Evolutionary conservation across 2,113 vertebrate genomes (phyloP).

Genomic region (Meriones unguiculatus): DNA sequence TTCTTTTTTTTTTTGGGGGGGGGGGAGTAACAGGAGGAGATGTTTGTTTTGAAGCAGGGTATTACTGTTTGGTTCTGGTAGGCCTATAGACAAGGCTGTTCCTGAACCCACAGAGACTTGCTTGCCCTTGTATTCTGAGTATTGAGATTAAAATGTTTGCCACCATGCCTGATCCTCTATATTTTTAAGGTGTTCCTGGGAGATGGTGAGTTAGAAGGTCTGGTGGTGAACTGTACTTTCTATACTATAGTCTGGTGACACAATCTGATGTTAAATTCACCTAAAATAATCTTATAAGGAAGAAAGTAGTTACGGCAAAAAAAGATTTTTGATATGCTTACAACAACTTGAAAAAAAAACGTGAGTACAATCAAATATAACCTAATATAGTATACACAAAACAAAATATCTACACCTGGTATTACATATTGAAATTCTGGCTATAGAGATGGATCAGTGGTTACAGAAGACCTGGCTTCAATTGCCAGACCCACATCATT

Average conservation of each 20-base stretch:
- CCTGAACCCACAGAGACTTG: background rate
- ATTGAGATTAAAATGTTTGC: background rate
- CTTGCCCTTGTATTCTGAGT: background rate
- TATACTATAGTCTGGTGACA: background rate
- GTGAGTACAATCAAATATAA: background rate
- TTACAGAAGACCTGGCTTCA: background rate
- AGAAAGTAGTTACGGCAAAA: constrained; percentile 13
- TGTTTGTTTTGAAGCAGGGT: background rate
- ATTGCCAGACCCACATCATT: background rate
- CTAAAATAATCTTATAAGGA: background rate
- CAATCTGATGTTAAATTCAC: background rate
- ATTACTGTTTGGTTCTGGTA: background rate
- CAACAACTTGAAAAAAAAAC: background rate
- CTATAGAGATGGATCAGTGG: background rate
- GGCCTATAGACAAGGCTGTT: background rate
- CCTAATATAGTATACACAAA: background rate
- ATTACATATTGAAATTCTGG: background rate
- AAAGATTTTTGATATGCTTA: background rate
- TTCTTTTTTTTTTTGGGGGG: background rate
- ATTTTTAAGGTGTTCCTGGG: background rate
- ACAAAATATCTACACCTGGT: background rate
- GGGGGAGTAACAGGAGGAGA: too few relatives aligned
- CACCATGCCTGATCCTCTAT: background rate
- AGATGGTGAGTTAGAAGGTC: rapidly evolving
- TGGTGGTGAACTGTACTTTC: background rate